Evolutionary conservation across 92 coral and sea anemone genomes (phyloP).

Genomic region (Diadumene lineata): DNA sequence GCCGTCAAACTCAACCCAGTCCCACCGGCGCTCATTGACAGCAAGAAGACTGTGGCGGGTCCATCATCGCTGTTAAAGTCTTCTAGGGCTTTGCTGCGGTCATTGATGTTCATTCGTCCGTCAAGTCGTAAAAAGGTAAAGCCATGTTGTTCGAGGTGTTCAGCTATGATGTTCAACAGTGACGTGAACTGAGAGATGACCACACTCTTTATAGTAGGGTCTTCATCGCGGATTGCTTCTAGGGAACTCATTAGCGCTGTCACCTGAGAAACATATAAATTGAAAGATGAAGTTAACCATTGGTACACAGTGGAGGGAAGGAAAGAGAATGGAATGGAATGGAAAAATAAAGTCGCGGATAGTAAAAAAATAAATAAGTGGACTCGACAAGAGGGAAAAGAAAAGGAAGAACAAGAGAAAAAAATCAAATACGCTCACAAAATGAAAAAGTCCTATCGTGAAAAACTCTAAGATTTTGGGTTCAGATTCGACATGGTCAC

Average conservation of each 20-base stretch:
- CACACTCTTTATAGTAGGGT: constrained; percentile 68
- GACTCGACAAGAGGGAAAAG: too few relatives aligned
- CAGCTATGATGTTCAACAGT: constrained; percentile 65
- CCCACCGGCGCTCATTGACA: constrained; percentile 86
- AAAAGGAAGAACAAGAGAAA: too few relatives aligned
- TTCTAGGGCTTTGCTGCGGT: constrained; percentile 68
- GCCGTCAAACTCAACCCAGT: constrained; percentile 83
- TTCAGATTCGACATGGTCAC: too few relatives aligned
- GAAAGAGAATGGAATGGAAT: not conserved
- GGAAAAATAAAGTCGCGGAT: not conserved
- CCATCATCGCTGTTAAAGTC: constrained; percentile 52
- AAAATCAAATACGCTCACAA: too few relatives aligned
- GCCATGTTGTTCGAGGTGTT: constrained; percentile 50
- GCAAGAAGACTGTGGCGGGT: constrained; percentile 63
- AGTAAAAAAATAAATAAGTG: too few relatives aligned
- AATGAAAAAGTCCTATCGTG: too few relatives aligned
- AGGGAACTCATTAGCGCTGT: constrained; percentile 64
- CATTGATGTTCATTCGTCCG: constrained; percentile 76
- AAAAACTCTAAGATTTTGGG: too few relatives aligned
- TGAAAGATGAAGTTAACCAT: too few relatives aligned
- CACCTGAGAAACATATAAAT: constrained; percentile 46
- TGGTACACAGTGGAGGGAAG: not conserved
- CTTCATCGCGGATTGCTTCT: constrained; percentile 72
- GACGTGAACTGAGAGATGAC: constrained; percentile 90
- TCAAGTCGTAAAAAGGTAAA: constrained; percentile 69